A percentile compares a stretch with the other conserved stretches of the same genome.
Conservation (phyloP, 2,888 invertebrate species). For the Baronia brevicornis region DNA sequence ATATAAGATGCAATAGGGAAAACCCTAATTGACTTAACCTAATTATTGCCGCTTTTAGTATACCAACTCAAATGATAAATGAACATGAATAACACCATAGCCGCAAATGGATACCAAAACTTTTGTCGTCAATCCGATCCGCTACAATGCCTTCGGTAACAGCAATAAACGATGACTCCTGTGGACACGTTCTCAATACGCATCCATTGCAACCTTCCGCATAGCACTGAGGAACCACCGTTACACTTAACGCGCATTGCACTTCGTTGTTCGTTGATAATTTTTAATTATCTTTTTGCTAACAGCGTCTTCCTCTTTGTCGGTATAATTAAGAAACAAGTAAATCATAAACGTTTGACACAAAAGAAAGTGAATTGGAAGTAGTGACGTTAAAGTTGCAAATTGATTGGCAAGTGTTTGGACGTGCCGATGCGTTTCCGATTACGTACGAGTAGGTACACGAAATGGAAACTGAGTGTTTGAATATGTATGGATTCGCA, state of each 20-base stretch:
- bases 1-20: too few species aligned
- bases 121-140: too few species aligned
- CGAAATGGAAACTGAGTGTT: constrained; percentile 65
- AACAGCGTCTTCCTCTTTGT: constrained; percentile 50
- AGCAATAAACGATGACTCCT: constrained; percentile 23
- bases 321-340: constrained; percentile 56
- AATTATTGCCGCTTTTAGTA: too few species aligned
- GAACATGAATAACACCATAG: too few species aligned
- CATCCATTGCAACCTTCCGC: constrained; percentile 52
- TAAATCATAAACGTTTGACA: constrained; percentile 40
- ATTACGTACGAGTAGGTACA: constrained; percentile 68
- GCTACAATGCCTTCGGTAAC: too few species aligned
- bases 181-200: constrained; percentile 39
- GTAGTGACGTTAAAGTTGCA: constrained; percentile 31
- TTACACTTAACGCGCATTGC: constrained; percentile 53
- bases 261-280: constrained; percentile 35
- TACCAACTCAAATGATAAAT: too few species aligned
- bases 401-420: constrained; percentile 33
- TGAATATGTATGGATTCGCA: constrained; percentile 65
- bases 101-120: too few species aligned
- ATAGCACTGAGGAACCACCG: constrained; percentile 35
- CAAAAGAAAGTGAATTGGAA: constrained; percentile 28
- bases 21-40: too few species aligned
- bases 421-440: constrained; percentile 52
- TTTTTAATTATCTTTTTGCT: constrained; percentile 39